Base-by-base conservation (phyloP, 2,113 vertebrate genomes). In the Lophura nycthemera region DNA sequence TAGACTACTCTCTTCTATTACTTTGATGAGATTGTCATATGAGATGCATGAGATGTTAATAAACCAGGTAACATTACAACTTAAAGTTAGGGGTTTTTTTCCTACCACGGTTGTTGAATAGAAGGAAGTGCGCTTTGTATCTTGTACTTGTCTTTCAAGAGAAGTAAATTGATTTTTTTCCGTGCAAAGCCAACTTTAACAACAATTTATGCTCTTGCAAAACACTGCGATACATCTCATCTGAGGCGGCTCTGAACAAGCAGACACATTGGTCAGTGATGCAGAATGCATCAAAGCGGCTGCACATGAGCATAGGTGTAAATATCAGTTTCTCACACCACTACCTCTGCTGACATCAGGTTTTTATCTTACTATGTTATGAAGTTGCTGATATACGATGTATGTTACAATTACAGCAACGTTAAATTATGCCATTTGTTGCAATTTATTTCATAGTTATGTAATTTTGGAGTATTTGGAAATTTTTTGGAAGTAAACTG, bases 201-300 rank as follows among this genome's bases (percentile, higher is more conserved):
- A 92, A 60, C 80, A 89, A 19, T 92, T 89, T 78, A 15, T 82
- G 18, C 25, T 77, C 57, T 87, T 90, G 73, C 29, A 69, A 84
- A 91, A 56, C 66, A 40, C 59, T 69, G 48, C 0, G 2, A 63
- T 81, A 57, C 47, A 24, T 76, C 67, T 94, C 78, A 89, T 90
- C 66, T 78, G 81, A 92, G 40, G 76, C 56, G 78, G 47, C 90
- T 86, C 77, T 75, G 60, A 86, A 77, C 64, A 79, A 70, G 64
- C 77, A 88, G 87, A 42, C 57, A 47, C 45, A 21, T 36, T 32
- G 77, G 66, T 83, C 91, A 87, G 60, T 91, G 86, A 60, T 82
- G 91, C 86, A 83, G 83, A 92, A 95, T 81, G 78, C 82, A 87
- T 85, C 84, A 83, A 54, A 86, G 78, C 89, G 81, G 59, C 91